These are phyloP conservation scores for Hipposideros larvatus DNA, from an alignment of 2,797 vertebrate species.

Conservation along the genomic window DNA sequence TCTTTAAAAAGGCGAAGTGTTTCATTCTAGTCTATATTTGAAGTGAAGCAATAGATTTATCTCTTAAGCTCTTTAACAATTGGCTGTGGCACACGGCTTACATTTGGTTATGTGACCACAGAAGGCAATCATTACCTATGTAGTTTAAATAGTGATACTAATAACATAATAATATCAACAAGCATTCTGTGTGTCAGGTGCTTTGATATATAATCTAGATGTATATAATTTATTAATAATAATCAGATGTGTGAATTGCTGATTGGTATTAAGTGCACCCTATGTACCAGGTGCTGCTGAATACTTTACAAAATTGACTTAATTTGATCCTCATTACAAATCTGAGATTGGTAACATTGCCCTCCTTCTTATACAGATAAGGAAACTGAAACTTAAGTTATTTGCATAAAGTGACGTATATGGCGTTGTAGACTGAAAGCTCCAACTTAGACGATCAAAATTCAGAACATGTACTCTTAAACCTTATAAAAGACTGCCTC, in stretches of 20 bases:
- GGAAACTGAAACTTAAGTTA: neutral
- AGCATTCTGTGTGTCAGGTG: neutral
- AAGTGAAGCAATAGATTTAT: neutral
- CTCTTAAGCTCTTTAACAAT: constrained; percentile 31
- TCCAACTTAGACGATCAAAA: neutral
- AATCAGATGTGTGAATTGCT: neutral
- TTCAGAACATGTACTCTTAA: neutral
- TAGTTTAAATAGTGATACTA: neutral
- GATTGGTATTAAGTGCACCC: neutral
- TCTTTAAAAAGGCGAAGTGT: neutral
- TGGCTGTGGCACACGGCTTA: neutral
- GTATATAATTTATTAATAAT: neutral
- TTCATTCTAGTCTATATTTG: constrained; percentile 34
- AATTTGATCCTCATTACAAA: neutral
- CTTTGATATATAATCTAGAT: neutral
- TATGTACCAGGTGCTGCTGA: neutral
- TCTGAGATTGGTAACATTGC: neutral
- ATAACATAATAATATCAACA: neutral
- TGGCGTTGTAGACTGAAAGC: neutral
- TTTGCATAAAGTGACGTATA: neutral
- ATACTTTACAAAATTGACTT: neutral
- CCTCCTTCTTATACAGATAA: neutral
- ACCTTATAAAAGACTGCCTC: neutral
- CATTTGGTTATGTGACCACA: neutral
- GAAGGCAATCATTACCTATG: neutral